These are phyloP conservation scores for Echinometra lucunter DNA, from an alignment of 53 echinoderm and acorn worm species.

Conservation along the genomic window DNA sequence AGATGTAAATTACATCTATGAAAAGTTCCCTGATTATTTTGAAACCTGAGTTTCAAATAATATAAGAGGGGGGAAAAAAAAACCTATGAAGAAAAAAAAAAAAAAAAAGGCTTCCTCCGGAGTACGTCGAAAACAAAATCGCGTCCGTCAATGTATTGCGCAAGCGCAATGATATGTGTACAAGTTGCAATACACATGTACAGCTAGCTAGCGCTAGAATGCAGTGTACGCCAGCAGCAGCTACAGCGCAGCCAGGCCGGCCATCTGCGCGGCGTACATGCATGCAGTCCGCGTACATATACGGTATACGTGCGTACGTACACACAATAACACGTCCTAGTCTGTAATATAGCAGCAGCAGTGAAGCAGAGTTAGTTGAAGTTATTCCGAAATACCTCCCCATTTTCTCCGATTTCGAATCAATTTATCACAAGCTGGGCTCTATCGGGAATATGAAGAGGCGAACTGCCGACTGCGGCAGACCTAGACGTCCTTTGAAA, in stretches of 20 bases:
- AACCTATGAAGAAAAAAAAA: background rate
- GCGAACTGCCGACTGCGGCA: constrained; percentile 99
- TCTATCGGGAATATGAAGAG: constrained; percentile 99
- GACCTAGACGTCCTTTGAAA: constrained; percentile 98
- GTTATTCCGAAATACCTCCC: background rate
- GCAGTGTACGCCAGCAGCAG: background rate
- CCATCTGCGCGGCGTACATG: too few species aligned
- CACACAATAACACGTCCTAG: background rate
- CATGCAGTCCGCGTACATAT: too few species aligned
- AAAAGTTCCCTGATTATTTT: too few species aligned
- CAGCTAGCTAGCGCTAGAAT: background rate
- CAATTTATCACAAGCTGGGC: constrained; percentile 89
- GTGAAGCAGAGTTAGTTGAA: background rate
- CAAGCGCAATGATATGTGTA: constrained; percentile 32
- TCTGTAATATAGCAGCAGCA: background rate
- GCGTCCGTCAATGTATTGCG: background rate
- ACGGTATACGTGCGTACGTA: too few species aligned
- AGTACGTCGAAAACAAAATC: constrained; percentile 1
- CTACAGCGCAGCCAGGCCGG: background rate
- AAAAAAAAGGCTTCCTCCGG: background rate
- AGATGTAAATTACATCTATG: too few species aligned
- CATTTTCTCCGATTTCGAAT: constrained; percentile 14
- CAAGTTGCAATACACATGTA: constrained; percentile 8
- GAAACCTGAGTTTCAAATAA: too few species aligned
- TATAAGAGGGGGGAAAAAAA: background rate